phyloP scores from a whole-genome alignment of 1,140 invertebrate species.

The Panagrolaimus sp. region DNA sequence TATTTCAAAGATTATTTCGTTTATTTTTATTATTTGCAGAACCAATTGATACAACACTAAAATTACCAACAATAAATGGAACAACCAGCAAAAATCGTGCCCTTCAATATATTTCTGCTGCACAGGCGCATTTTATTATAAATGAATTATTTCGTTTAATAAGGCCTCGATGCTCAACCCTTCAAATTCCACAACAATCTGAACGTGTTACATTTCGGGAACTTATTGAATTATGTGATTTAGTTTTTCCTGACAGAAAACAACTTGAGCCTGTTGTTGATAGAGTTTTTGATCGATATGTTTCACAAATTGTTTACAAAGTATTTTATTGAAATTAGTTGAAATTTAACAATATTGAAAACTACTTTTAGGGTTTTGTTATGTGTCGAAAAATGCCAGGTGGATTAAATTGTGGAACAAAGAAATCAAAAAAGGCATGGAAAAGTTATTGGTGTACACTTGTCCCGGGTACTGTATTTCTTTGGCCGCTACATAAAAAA shows the following conservation, averaged over 20 bases:
- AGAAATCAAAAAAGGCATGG: conserved; percentile 11
- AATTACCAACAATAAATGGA: neutral
- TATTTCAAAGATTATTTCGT: conserved; percentile 15
- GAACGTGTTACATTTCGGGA: conserved; percentile 27
- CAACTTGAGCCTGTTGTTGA: conserved; percentile 24
- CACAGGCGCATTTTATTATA: conserved; percentile 12
- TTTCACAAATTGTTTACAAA: conserved; percentile 30
- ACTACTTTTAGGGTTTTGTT: conserved; percentile 26
- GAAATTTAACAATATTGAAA: neutral
- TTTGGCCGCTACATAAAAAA: conserved; percentile 28
- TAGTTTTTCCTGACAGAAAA: conserved; percentile 28
- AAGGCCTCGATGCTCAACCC: conserved; percentile 6
- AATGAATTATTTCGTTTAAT: conserved; percentile 11
- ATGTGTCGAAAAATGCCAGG: conserved; percentile 26
- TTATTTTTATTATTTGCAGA: conserved; percentile 11
- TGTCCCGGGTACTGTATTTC: conserved; percentile 27
- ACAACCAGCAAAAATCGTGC: conserved; percentile 11
- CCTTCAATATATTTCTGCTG: conserved; percentile 11
- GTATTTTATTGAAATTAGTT: conserved; percentile 12
- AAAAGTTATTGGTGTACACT: conserved; percentile 30
- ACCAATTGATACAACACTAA: neutral
- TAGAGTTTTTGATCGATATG: conserved; percentile 29
- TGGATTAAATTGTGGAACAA: neutral
- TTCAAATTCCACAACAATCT: conserved; percentile 14
- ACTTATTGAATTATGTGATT: conserved; percentile 25